These are phyloP conservation scores for Netelia virgata DNA, from an alignment of 2,888 invertebrate genomes.

Conservation along the genomic window DNA sequence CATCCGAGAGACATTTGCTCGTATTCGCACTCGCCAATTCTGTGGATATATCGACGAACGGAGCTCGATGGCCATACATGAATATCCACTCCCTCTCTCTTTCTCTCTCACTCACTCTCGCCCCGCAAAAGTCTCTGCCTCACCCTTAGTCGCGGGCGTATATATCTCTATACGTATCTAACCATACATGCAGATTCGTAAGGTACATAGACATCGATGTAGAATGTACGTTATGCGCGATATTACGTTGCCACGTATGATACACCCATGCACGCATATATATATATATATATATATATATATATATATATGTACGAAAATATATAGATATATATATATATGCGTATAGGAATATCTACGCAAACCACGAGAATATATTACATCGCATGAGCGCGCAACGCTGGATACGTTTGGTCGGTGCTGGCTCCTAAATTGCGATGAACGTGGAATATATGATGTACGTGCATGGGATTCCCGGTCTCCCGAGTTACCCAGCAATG, in stretches of 20 bases:
- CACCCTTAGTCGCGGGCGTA: slow-evolving; percentile 12
- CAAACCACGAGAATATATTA: slow-evolving; percentile 63
- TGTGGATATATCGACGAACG: slow-evolving; percentile 16
- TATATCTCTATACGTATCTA: not conserved
- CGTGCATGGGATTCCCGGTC: slow-evolving; percentile 66
- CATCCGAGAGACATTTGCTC: not conserved
- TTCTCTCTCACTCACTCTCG: slow-evolving; percentile 1
- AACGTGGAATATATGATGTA: slow-evolving; percentile 65
- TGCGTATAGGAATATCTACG: slow-evolving; percentile 21
- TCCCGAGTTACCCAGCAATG: slow-evolving; percentile 43
- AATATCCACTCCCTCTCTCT: not conserved
- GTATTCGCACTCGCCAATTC: slow-evolving; percentile 8
- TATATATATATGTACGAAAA: no score
- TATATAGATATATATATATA: no score
- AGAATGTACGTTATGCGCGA: slow-evolving; percentile 30
- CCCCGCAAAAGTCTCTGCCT: slow-evolving; percentile 17
- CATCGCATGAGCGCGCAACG: slow-evolving; percentile 46
- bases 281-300: no score
- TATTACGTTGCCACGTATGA: slow-evolving; percentile 51
- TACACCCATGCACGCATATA: slow-evolving; percentile 20
- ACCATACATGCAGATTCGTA: slow-evolving; percentile 13
- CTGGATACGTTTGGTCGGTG: slow-evolving; percentile 52
- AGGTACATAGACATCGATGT: slow-evolving; percentile 15
- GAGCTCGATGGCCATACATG: slow-evolving; percentile 20
- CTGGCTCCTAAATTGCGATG: slow-evolving; percentile 64